Percentiles rank a stretch among this genome's conserved stretches.
These are phyloP conservation scores for Dryas iulia DNA, from an alignment of 1,140 invertebrate species.

Conservation along the genomic window DNA sequence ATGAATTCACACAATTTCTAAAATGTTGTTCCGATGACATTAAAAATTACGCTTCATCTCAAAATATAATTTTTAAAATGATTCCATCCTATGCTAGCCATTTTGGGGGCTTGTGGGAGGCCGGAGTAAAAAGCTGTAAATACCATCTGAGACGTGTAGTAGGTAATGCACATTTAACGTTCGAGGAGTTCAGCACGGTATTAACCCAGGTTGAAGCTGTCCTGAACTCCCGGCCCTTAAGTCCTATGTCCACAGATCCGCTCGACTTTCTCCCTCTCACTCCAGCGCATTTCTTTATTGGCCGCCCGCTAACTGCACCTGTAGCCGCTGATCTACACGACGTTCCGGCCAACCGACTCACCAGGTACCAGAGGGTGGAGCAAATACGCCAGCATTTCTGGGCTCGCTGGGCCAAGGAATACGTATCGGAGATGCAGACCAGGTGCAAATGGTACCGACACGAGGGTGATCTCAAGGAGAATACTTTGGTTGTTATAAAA, in stretches of 20 bases:
- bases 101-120: constrained; percentile 16
- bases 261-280: constrained; percentile 12
- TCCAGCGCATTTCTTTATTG: no score
- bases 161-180: constrained; percentile 20
- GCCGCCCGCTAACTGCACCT: constrained; percentile 23
- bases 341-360: background rate
- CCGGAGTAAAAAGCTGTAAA: constrained; percentile 18
- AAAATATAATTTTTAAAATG: constrained; percentile 19
- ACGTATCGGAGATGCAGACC: constrained; percentile 25
- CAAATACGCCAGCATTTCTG: constrained; percentile 29
- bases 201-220: no score
- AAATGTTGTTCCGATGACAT: background rate
- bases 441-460: constrained; percentile 21
- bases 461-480: background rate
- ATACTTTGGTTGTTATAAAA: constrained; percentile 29
- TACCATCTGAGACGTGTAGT: constrained; percentile 17
- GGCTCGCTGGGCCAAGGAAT: constrained; percentile 26
- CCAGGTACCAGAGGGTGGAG: constrained; percentile 22
- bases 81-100: no score
- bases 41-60: no score
- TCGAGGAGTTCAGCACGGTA: constrained; percentile 24
- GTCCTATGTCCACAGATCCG: constrained; percentile 24
- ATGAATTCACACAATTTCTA: constrained; percentile 12
- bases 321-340: constrained; percentile 4
- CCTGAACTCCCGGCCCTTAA: no score